Percentiles rank a stretch among this genome's conserved stretches.
phyloP scores from a whole-genome alignment of 2,797 vertebrate species.

The Phaenicophaeus curvirostris region DNA sequence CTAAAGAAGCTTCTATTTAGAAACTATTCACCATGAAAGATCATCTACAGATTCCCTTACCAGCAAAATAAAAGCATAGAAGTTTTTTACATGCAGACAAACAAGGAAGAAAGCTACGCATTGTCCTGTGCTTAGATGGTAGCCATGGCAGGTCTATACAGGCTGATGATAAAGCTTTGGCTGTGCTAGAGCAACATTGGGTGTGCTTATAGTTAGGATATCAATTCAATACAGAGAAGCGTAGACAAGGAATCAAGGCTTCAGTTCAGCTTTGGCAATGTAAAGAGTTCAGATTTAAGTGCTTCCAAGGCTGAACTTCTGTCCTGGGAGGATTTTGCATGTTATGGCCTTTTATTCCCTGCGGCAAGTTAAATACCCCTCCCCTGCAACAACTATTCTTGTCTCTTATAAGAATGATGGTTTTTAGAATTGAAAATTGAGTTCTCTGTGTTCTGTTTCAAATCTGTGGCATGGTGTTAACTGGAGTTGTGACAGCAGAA shows the following conservation, averaged over 20 bases:
- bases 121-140: background rate
- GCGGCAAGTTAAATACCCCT: too few relatives aligned
- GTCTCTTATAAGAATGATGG: background rate
- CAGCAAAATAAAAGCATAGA: background rate
- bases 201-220: background rate
- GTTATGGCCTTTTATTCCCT: background rate
- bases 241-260: background rate
- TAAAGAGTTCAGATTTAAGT: background rate
- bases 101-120: background rate
- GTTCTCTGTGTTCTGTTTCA: background rate
- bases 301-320: background rate
- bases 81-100: background rate
- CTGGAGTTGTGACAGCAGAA: background rate
- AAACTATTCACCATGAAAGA: background rate
- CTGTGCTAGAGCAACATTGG: background rate
- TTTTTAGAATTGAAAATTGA: background rate
- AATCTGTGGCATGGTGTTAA: background rate
- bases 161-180: background rate
- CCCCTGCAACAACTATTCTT: too few relatives aligned
- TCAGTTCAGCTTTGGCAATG: background rate
- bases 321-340: background rate
- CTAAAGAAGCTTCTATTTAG: background rate
- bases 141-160: background rate
- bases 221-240: background rate
- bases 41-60: background rate